These are phyloP conservation scores for Clusia tigrina DNA, from an alignment of 2,888 invertebrate species.

Conservation along the genomic window DNA sequence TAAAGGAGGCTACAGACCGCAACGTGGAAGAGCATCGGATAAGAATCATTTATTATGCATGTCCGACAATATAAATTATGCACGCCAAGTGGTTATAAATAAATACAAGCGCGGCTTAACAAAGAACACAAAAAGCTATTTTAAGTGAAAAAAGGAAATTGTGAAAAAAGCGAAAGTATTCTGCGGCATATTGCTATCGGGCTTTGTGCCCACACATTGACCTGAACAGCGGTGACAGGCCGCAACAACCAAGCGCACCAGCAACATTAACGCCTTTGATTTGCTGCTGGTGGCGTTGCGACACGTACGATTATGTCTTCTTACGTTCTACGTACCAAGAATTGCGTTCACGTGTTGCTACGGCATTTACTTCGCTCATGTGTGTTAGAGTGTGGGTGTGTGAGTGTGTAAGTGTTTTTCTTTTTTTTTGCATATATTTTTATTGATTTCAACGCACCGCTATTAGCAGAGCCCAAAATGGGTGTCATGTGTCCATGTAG, in stretches of 20 bases:
- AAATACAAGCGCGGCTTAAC: background rate
- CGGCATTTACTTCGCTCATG: background rate
- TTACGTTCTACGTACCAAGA: conserved; percentile 14
- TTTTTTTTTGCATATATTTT: too few relatives aligned
- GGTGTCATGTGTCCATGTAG: too few relatives aligned
- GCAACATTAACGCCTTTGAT: conserved; percentile 1
- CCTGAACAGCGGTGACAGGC: background rate
- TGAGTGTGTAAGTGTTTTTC: too few relatives aligned
- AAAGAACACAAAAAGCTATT: too few relatives aligned
- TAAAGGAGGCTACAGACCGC: too few relatives aligned
- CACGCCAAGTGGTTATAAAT: background rate
- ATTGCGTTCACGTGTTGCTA: conserved; percentile 14
- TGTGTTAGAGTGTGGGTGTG: background rate
- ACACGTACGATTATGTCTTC: conserved; percentile 3
- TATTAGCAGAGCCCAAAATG: too few relatives aligned
- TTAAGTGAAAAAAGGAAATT: too few relatives aligned
- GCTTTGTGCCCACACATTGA: background rate
- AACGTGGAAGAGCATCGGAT: too few relatives aligned
- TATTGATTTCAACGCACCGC: too few relatives aligned
- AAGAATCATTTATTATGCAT: too few relatives aligned
- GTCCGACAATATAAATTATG: background rate
- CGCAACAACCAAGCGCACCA: background rate
- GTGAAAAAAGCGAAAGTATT: too few relatives aligned
- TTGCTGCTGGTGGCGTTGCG: conserved; percentile 14
- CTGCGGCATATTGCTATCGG: too few relatives aligned